phyloP scores from a whole-genome alignment of 2,797 vertebrate genomes.

The Microtus agrestis region DNA sequence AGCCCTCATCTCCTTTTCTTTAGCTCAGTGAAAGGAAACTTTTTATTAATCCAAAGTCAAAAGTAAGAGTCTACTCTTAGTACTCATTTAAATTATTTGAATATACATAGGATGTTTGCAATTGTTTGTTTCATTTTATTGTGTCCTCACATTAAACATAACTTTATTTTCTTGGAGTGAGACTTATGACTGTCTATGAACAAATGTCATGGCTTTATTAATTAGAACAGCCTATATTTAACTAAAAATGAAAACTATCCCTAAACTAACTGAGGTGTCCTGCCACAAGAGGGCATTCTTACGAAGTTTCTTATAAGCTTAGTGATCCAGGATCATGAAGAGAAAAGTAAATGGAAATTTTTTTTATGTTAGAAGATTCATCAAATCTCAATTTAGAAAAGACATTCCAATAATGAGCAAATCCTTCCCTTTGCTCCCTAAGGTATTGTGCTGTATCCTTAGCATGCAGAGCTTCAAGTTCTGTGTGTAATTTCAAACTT shows the following conservation, averaged over 20 bases:
- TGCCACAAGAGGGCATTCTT: background rate
- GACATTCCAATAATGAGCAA: conserved; percentile 48
- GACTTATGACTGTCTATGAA: background rate
- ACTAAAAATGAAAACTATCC: conserved; percentile 15
- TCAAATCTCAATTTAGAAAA: conserved; percentile 59
- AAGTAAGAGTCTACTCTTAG: background rate
- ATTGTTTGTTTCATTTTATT: background rate
- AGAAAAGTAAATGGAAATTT: conserved; percentile 39
- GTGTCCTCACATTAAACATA: background rate
- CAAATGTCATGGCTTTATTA: background rate
- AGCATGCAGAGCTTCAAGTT: conserved; percentile 40
- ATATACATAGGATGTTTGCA: background rate
- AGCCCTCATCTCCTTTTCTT: background rate
- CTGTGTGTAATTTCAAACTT: conserved; percentile 68
- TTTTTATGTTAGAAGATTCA: conserved; percentile 60
- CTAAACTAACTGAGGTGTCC: background rate
- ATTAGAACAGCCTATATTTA: background rate
- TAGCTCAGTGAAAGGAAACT: background rate
- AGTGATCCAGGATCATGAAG: conserved; percentile 9
- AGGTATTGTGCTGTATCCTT: conserved; percentile 36
- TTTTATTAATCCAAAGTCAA: background rate
- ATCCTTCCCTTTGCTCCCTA: conserved; percentile 7
- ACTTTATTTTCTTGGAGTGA: background rate
- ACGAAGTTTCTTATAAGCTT: conserved; percentile 42
- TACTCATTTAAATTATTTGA: background rate